phyloP scores from a whole-genome alignment of 2,113 vertebrate species.

The Anoura caudifer region DNA sequence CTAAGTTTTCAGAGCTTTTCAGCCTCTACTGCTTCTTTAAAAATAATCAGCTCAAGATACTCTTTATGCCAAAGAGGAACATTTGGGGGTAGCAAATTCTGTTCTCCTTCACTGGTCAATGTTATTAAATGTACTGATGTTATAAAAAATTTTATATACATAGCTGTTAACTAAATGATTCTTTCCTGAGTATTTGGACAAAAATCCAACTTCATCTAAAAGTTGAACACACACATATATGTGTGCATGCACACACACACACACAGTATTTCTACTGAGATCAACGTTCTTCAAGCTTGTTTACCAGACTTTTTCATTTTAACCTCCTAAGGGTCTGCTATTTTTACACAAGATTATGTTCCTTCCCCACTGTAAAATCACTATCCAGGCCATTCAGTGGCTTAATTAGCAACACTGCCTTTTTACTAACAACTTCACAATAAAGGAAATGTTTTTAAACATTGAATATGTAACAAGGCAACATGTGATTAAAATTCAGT shows the following conservation, averaged over 20 bases:
- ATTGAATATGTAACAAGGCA: conserved; percentile 78
- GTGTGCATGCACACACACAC: neutral
- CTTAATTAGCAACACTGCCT: conserved; percentile 74
- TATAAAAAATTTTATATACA: neutral
- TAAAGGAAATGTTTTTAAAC: conserved; percentile 78
- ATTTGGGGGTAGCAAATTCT: neutral
- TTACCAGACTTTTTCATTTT: conserved; percentile 33
- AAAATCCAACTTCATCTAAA: neutral
- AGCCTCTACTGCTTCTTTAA: neutral
- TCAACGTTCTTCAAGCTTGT: conserved; percentile 29
- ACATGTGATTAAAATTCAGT: conserved; percentile 85
- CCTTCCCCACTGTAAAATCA: conserved; percentile 67
- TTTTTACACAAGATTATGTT: conserved; percentile 67
- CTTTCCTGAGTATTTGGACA: neutral
- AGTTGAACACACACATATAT: neutral
- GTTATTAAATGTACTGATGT: neutral
- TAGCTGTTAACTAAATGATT: neutral
- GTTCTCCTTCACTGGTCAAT: neutral
- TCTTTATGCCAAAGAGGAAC: neutral
- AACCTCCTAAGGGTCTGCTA: conserved; percentile 38
- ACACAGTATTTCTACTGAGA: neutral
- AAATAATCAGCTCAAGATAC: neutral
- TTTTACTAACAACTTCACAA: conserved; percentile 77
- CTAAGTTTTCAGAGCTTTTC: neutral
- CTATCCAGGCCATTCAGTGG: conserved; percentile 65